Base-by-base conservation (phyloP, 2,113 vertebrate species). In the Cavia porcellus region DNA sequence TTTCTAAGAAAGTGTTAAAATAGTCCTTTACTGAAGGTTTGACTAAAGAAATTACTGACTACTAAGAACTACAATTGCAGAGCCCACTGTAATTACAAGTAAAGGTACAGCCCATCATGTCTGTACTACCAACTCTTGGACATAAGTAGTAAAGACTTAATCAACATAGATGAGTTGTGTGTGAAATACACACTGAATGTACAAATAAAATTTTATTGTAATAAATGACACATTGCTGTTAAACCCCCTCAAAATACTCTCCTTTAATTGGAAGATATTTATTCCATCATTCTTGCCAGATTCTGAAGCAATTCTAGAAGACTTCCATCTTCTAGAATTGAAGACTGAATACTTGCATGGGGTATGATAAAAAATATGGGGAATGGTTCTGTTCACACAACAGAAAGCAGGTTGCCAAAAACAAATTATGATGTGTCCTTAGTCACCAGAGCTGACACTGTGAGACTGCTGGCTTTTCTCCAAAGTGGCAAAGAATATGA, bases 101-200 rank as follows among this genome's bases (percentile, higher is more conserved):
- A 13, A 35, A 74, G 22, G 45, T 13, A 1, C 1, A 20, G 5
- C 70, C n/a, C 3, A 0, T 84, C 5, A 42, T 20, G 14, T 30
- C 30, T 55, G 7, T 66, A 57, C 75, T 38, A 52, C 32, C 35
- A 38, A 45, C 19, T 75, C 42, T 75, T 45, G 38, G 10, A 75
- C 38, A 45, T 6, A 45, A 10, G 6, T 42, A 45, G 14, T 42
- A 4, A 42, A 75, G 72, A 45, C 72, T 11, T 45, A 11, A 24
- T 75, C 8, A 22, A 10, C 38, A 45, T 25, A 6, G 42, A 25
- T 42, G 38, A 25, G 20, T 5, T 75, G 22, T 45, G 22, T 75
- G 11, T 75, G 20, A 75, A 19, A 45, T 25, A 20, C 11, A 25
- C 72, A 45, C 10, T 42, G 38, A 45, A 45, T 45, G 38, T 45